Percentiles rank a stretch among this genome's conserved stretches.
These are phyloP conservation scores for Dufourea novaeangliae DNA, from an alignment of 1,140 invertebrate genomes.

Conservation along the genomic window DNA sequence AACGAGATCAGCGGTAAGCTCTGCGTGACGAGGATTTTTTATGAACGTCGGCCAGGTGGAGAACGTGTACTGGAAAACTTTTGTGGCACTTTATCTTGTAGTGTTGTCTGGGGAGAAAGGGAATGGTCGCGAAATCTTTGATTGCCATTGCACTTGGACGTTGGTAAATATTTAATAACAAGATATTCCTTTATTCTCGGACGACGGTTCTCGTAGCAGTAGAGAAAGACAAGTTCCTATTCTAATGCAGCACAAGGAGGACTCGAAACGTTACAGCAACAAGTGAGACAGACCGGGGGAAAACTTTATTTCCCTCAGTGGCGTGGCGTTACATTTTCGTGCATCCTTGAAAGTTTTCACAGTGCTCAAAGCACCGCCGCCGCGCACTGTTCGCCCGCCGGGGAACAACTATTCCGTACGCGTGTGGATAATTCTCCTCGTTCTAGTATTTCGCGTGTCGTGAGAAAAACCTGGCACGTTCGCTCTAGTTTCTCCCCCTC, in stretches of 20 bases:
- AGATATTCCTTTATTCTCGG: not conserved
- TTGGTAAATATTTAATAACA: slow-evolving; percentile 1
- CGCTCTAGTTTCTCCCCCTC: not conserved
- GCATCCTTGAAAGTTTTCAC: slow-evolving; percentile 2
- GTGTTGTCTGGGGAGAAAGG: too few relatives aligned
- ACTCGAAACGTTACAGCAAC: not conserved
- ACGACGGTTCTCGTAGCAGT: not conserved
- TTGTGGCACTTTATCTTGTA: not conserved
- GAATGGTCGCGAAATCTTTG: too few relatives aligned
- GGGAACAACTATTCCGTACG: not conserved
- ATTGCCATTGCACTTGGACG: too few relatives aligned
- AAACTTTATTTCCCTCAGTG: not conserved
- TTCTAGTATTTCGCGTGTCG: not conserved
- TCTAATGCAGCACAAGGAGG: not conserved
- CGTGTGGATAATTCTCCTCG: not conserved
- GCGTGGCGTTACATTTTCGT: not conserved
- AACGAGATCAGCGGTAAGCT: slow-evolving; percentile 60
- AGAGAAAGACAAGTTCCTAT: too few relatives aligned
- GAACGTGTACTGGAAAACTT: slow-evolving; percentile 17
- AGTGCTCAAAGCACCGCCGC: not conserved
- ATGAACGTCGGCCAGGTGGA: not conserved
- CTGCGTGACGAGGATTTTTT: slow-evolving; percentile 37
- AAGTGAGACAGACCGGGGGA: not conserved
- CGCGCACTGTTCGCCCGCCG: not conserved
- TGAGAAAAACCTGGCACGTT: not conserved